Evolutionary conservation across 2,113 vertebrate species (phyloP).

Genomic region (Notarius quadriscutis): DNA sequence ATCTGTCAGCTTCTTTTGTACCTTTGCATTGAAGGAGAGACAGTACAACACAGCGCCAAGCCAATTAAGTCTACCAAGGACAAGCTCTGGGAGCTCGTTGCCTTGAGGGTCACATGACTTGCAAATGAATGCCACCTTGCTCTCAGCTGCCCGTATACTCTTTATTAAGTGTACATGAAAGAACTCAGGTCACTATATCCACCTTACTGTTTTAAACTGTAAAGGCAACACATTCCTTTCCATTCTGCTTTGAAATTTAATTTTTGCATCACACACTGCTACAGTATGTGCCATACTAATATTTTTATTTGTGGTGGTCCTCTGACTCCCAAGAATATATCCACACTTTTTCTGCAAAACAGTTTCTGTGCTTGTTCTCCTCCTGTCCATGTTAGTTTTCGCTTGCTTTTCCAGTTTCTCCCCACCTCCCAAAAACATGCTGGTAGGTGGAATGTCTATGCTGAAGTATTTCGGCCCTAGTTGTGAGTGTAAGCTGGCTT

Average conservation of each 20-base stretch:
- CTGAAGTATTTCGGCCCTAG: not conserved
- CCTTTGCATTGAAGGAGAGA: conserved; percentile 37
- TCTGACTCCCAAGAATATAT: not conserved
- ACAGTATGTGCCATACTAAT: not conserved
- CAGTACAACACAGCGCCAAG: conserved; percentile 38
- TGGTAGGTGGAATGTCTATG: not conserved
- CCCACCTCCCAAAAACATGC: not conserved
- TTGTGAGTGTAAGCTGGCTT: not conserved
- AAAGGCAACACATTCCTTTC: conserved; percentile 8
- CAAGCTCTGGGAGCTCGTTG: conserved; percentile 45
- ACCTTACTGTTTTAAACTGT: conserved; percentile 4
- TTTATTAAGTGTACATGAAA: conserved; percentile 54
- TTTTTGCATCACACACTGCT: not conserved
- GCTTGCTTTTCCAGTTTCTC: not conserved
- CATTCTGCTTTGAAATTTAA: conserved; percentile 11
- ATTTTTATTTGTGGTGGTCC: not conserved
- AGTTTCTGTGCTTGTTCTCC: not conserved
- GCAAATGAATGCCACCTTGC: conserved; percentile 41
- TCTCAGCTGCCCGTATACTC: conserved; percentile 26
- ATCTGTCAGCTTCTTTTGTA: conserved; percentile 41
- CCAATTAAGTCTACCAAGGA: conserved; percentile 59
- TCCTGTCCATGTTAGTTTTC: not conserved
- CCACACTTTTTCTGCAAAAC: too few relatives aligned
- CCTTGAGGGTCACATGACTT: conserved; percentile 52
- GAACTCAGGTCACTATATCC: conserved; percentile 30